Percentiles rank a stretch among this genome's conserved stretches.
These are phyloP conservation scores for Brienomyrus brachyistius DNA, from an alignment of 2,113 vertebrate species.

Conservation along the genomic window DNA sequence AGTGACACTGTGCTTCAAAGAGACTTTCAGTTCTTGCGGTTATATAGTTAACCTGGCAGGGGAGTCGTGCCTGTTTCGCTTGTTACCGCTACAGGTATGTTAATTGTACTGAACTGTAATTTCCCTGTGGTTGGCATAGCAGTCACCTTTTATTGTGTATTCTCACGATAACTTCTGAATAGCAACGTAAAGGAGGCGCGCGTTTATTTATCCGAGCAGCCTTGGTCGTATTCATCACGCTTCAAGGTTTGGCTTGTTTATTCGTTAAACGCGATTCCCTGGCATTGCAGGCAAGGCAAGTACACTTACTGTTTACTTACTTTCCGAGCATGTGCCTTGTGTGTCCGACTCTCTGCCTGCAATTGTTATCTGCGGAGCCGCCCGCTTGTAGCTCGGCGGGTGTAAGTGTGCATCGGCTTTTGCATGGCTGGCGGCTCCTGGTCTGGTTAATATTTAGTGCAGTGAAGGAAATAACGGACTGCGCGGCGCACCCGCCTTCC, in stretches of 20 bases:
- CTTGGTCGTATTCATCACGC: background rate
- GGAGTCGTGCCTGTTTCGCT: conserved; percentile 1
- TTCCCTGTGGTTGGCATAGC: background rate
- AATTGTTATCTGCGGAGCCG: background rate
- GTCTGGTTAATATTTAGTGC: conserved; percentile 53
- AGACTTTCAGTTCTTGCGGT: background rate
- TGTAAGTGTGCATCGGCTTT: background rate
- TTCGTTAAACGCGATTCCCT: too few species aligned
- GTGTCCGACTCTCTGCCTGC: background rate
- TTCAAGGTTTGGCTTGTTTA: background rate
- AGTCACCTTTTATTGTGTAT: background rate
- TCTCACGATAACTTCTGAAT: background rate
- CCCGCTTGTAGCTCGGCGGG: background rate
- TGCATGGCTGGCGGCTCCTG: conserved; percentile 1
- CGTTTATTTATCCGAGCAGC: background rate
- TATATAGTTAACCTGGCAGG: background rate
- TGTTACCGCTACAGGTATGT: conserved; percentile 8
- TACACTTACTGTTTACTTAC: background rate
- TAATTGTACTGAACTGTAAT: background rate
- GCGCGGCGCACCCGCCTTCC: conserved; percentile 19
- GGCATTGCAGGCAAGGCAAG: background rate
- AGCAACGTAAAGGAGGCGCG: background rate
- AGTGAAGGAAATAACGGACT: conserved; percentile 58
- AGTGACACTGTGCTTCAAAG: background rate
- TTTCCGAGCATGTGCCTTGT: background rate